Evolutionary conservation across 2,797 vertebrate species (phyloP).

Genomic region (Podarcis siculus): DNA sequence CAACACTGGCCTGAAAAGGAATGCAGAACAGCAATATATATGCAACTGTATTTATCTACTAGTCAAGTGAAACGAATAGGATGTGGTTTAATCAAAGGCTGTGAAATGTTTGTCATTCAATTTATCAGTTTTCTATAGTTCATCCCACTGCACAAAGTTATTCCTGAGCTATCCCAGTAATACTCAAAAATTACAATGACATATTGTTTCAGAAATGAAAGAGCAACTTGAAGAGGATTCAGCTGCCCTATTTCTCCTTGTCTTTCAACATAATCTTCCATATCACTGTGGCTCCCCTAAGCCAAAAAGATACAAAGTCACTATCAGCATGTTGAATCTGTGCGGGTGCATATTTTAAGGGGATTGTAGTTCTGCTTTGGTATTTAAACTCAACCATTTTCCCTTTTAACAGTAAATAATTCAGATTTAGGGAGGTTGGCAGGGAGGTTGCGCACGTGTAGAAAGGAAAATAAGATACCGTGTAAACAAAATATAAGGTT

Average conservation of each 20-base stretch:
- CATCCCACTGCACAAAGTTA: neutral
- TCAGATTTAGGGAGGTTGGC: constrained; percentile 1
- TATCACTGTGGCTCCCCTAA: constrained; percentile 1
- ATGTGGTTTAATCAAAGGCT: neutral
- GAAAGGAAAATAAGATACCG: neutral
- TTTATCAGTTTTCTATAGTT: constrained; percentile 1
- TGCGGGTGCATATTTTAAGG: constrained; percentile 35
- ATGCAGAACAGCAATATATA: constrained; percentile 8
- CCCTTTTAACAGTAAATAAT: constrained; percentile 28
- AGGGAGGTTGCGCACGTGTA: constrained; percentile 7
- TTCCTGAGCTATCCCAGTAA: neutral
- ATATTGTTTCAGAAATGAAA: constrained; percentile 32
- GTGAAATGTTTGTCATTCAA: neutral
- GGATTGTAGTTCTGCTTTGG: constrained; percentile 3
- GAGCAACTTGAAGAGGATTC: neutral
- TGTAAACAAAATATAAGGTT: constrained; percentile 39
- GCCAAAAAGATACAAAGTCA: constrained; percentile 23
- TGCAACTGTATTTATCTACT: constrained; percentile 4
- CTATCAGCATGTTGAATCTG: neutral
- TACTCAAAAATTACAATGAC: neutral
- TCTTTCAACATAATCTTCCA: constrained; percentile 11
- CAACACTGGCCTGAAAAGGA: neutral
- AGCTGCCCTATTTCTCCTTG: constrained; percentile 19
- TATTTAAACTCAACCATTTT: neutral
- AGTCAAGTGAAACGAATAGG: neutral